Conservation (phyloP, 2,113 vertebrate genomes). For the Nannobrachium achirus region DNA sequence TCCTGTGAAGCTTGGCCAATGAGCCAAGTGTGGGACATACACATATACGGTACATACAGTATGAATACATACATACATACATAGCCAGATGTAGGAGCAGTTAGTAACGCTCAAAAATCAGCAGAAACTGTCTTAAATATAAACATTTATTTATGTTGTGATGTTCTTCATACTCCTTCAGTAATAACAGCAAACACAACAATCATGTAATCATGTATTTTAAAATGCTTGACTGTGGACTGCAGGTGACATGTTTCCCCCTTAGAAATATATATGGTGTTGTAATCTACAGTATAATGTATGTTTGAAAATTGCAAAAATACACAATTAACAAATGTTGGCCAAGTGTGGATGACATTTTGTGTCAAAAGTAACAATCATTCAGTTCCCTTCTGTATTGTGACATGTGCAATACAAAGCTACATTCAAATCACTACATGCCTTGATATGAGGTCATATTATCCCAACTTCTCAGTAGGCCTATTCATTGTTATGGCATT, state of each 20-base stretch:
- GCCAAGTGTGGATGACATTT: neutral
- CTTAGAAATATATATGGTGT: neutral
- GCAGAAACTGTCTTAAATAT: constrained; percentile 30
- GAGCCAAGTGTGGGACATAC: too few species aligned
- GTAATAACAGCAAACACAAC: constrained; percentile 13
- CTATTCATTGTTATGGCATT: neutral
- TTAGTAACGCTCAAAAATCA: neutral
- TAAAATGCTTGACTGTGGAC: constrained; percentile 22
- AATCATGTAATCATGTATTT: constrained; percentile 8
- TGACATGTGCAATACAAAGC: constrained; percentile 26
- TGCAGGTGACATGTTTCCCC: constrained; percentile 9
- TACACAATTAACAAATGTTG: neutral
- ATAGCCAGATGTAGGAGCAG: too few species aligned
- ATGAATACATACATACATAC: too few species aligned
- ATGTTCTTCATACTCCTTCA: constrained; percentile 13
- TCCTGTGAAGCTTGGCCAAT: too few species aligned
- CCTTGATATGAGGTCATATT: constrained; percentile 1
- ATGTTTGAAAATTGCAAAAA: constrained; percentile 37
- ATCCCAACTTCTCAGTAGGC: neutral
- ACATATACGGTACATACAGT: too few species aligned
- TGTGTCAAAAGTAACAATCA: neutral
- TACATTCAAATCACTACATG: constrained; percentile 33
- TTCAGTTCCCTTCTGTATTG: constrained; percentile 25
- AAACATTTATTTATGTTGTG: constrained; percentile 53
- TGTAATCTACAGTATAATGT: too few species aligned